Base-by-base conservation (phyloP, 2,888 invertebrate species). In the Philereme vetulata region DNA sequence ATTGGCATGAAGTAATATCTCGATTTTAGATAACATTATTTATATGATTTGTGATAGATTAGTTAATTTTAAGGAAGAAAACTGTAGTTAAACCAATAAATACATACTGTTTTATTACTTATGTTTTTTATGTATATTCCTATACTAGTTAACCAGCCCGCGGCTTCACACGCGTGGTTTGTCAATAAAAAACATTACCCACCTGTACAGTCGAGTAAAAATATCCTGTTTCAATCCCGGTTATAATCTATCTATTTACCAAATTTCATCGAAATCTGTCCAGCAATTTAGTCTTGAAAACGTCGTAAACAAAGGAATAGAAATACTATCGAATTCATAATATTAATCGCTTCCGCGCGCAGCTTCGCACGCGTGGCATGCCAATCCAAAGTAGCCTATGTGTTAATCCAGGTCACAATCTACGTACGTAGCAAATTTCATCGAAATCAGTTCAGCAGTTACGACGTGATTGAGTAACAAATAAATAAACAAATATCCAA, bases 71-170 rank as follows among this genome's bases (percentile, higher is more conserved):
- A 70, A 67, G 66, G 56, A 56, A 62, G 62, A 62, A 68, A 67
- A 64, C 54, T 75, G 60, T 72, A 73, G 66, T 60, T 66, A 56
- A 65, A 53, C 58, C 56, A 69, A 64, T 68, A 68, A 64, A 42
- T 42, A n/a, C 42, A 2, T 21, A 21, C 11, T 7, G 45, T 45
- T 42, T 42, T 42, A 3, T 4, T 42, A n/a, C 4, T 10, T 10
- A 42, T 7, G 4, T 42, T 42, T 42, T 40, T 40, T 8, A 9
- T 40, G 8, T 40, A 40, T 8, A n/a, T 8, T n/a, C 8, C 40
- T 4, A 40, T 9, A 21, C 21, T 21, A 21, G 21, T 21, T 21
- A 2, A 21, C 2, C 21, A 21, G n/a, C n/a, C n/a, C 21, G 21
- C 21, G 21, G 21, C 21, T 21, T 21, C 21, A 2, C 21, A 21